Percentiles rank a stretch among this genome's conserved stretches.
phyloP scores from a whole-genome alignment of 2,113 vertebrate genomes.

The Rhadina sibilatrix region DNA sequence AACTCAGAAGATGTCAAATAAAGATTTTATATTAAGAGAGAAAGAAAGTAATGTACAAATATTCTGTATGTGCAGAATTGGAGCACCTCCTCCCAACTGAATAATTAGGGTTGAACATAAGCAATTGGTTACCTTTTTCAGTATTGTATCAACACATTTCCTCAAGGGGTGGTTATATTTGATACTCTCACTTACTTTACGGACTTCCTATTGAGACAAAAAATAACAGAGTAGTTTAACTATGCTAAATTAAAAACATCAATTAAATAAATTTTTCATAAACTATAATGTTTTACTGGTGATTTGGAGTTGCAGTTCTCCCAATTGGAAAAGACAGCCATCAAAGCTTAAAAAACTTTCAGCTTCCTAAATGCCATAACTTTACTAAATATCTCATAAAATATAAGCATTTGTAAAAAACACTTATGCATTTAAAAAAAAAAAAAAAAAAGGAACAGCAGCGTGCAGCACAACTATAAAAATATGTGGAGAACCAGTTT shows the following conservation, averaged over 20 bases:
- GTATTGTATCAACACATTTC: slow-evolving; percentile 90
- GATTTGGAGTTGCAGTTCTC: not conserved
- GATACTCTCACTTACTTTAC: slow-evolving; percentile 80
- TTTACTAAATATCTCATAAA: not conserved
- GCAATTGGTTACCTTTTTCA: slow-evolving; percentile 84
- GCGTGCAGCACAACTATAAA: not conserved
- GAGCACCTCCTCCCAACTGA: not conserved
- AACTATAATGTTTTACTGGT: not conserved
- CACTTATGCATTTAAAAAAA: fast-evolving
- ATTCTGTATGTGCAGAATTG: not conserved
- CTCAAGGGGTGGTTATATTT: slow-evolving; percentile 85
- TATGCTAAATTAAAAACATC: not conserved
- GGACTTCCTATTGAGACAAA: slow-evolving; percentile 80
- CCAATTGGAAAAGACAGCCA: not conserved
- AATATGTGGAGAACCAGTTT: not conserved
- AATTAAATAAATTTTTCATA: not conserved
- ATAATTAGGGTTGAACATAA: not conserved
- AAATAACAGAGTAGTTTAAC: not conserved
- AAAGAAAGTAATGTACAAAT: not conserved
- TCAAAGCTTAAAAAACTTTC: not conserved
- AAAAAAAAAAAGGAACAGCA: not conserved
- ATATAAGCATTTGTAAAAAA: not conserved
- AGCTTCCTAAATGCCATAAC: not conserved
- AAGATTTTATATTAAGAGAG: not conserved
- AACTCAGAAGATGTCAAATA: not conserved